Conservation (phyloP, 2,113 vertebrate genomes). For the Trogon surrucura region DNA sequence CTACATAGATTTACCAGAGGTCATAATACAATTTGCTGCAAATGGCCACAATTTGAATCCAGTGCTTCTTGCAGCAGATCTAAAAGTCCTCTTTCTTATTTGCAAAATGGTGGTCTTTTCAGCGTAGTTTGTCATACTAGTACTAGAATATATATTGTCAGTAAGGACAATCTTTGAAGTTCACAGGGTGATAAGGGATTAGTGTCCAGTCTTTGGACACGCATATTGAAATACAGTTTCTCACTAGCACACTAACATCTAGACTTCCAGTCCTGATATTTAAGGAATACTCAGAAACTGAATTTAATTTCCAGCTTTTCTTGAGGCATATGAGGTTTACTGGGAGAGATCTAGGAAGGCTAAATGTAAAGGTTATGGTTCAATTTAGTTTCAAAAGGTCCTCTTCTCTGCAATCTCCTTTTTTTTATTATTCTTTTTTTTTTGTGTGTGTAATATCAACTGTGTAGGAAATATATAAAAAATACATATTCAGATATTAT, state of each 20-base stretch:
- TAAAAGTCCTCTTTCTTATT: not conserved
- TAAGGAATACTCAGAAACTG: not conserved
- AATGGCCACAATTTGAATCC: not conserved
- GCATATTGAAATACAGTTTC: not conserved
- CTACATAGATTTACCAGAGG: accelerated
- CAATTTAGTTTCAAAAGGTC: not conserved
- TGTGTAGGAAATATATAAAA: not conserved
- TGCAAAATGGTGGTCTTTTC: not conserved
- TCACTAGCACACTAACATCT: not conserved
- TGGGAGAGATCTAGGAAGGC: not conserved
- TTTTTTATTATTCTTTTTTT: accelerated
- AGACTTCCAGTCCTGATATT: not conserved
- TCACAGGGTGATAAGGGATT: not conserved
- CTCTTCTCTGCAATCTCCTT: not conserved
- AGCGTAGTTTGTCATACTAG: not conserved
- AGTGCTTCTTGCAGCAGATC: not conserved
- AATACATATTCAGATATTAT: not conserved
- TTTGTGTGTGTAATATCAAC: not conserved
- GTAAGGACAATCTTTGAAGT: not conserved
- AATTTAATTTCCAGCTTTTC: not conserved
- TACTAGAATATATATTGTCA: not conserved
- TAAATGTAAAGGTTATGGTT: not conserved
- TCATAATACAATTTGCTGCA: not conserved
- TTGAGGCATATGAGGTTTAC: not conserved
- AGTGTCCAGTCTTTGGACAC: not conserved